These are phyloP conservation scores for Lycocorax pyrrhopterus DNA, from an alignment of 2,113 vertebrate species.

Conservation along the genomic window DNA sequence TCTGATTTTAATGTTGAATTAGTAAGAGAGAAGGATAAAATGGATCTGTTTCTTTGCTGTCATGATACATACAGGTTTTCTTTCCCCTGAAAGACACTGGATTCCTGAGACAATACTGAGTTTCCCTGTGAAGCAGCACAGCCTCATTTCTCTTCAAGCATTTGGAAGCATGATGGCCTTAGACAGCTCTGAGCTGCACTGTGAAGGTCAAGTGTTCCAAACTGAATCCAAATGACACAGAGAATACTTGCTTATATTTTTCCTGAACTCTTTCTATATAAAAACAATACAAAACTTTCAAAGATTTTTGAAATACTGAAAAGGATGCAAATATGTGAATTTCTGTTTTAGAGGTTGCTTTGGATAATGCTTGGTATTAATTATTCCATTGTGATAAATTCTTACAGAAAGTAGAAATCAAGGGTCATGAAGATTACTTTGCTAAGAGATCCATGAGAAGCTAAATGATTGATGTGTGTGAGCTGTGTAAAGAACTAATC, in stretches of 20 bases:
- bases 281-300: not conserved
- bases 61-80: not conserved
- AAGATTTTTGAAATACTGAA: not conserved
- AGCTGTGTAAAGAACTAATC: not conserved
- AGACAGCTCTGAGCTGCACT: not conserved
- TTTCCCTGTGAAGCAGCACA: not conserved
- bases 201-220: not conserved
- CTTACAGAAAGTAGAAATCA: not conserved
- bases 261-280: not conserved
- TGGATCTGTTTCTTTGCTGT: not conserved
- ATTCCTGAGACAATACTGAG: not conserved
- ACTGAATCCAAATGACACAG: not conserved
- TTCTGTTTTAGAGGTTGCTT: not conserved
- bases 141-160: not conserved
- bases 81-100: not conserved
- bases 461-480: not conserved
- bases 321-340: not conserved
- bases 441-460: not conserved
- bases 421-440: not conserved
- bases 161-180: not conserved
- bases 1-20: not conserved
- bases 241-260: not conserved
- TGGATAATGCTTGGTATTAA: not conserved
- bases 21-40: not conserved
- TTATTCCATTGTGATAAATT: not conserved